phyloP scores from a whole-genome alignment of 1,140 invertebrate genomes.

The Drosophila dunni region DNA sequence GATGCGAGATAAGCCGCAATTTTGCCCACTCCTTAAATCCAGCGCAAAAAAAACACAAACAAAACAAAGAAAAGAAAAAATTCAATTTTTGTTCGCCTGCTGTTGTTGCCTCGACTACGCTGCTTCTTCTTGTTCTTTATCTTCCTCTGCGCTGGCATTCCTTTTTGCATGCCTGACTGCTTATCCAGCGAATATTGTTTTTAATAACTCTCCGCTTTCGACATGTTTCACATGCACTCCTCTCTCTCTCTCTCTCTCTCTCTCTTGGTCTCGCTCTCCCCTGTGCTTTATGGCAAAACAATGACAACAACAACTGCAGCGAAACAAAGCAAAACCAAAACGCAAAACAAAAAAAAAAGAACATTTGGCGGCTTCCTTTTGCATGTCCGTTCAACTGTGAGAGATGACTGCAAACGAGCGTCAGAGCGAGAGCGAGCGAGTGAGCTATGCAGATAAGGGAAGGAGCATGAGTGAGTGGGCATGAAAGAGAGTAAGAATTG shows the following conservation, averaged over 20 bases:
- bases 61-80: conserved; percentile 2
- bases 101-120: not conserved
- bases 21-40: conserved; percentile 54
- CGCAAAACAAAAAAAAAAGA: conserved; percentile 45
- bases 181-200: conserved; percentile 79
- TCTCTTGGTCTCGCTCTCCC: not conserved
- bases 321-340: conserved; percentile 38
- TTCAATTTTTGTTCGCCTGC: conserved; percentile 26
- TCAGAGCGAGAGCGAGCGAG: not conserved
- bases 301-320: conserved; percentile 26
- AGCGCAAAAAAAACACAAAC: conserved; percentile 1
- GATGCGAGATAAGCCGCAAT: conserved; percentile 72
- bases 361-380: conserved; percentile 70
- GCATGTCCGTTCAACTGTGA: conserved; percentile 26
- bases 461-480: not conserved
- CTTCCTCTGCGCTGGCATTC: conserved; percentile 8
- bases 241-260: not conserved
- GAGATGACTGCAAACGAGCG: conserved; percentile 2
- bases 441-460: not conserved
- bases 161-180: conserved; percentile 43
- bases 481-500: conserved; percentile 4
- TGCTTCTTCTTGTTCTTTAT: conserved; percentile 1
- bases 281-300: conserved; percentile 21
- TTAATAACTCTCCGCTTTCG: conserved; percentile 69
- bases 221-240: conserved; percentile 24